A percentile compares a stretch with the other conserved stretches of the same genome.
Conservation (phyloP, 1,140 invertebrate genomes). For the Orchesella cincta region DNA sequence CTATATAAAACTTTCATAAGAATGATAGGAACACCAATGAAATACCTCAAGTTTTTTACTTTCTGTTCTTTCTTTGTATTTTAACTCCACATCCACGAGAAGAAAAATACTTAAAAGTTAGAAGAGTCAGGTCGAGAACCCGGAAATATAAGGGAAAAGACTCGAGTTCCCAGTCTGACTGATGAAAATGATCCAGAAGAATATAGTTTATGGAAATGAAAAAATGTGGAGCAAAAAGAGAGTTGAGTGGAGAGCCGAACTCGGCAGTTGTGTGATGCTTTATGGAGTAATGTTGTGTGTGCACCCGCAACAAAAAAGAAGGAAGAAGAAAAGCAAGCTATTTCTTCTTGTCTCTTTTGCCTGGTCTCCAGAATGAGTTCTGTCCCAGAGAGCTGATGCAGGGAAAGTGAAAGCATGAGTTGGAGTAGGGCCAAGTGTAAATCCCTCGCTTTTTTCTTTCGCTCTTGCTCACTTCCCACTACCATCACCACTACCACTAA, state of each 20-base stretch:
- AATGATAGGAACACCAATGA: too few relatives aligned
- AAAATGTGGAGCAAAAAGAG: not conserved
- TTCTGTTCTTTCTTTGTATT: too few relatives aligned
- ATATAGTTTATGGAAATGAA: not conserved
- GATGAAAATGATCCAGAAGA: not conserved
- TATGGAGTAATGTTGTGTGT: not conserved
- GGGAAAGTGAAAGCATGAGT: conserved; percentile 27
- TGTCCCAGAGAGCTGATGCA: conserved; percentile 19
- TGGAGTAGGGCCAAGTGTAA: conserved; percentile 23
- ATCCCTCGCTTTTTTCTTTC: conserved; percentile 12
- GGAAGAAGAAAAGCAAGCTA: not conserved
- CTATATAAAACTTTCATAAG: too few relatives aligned
- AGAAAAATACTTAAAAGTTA: not conserved
- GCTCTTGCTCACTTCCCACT: too few relatives aligned
- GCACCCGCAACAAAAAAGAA: not conserved
- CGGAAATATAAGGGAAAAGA: not conserved
- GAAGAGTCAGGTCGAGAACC: not conserved
- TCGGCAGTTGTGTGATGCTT: too few relatives aligned
- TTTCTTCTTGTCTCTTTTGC: not conserved
- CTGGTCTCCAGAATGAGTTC: not conserved
- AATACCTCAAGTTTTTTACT: too few relatives aligned
- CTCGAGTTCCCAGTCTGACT: too few relatives aligned
- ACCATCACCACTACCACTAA: too few relatives aligned
- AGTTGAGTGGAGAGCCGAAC: too few relatives aligned
- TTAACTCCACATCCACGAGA: too few relatives aligned